Conservation (phyloP, 2,113 vertebrate species). For the Antigone vipio region DNA sequence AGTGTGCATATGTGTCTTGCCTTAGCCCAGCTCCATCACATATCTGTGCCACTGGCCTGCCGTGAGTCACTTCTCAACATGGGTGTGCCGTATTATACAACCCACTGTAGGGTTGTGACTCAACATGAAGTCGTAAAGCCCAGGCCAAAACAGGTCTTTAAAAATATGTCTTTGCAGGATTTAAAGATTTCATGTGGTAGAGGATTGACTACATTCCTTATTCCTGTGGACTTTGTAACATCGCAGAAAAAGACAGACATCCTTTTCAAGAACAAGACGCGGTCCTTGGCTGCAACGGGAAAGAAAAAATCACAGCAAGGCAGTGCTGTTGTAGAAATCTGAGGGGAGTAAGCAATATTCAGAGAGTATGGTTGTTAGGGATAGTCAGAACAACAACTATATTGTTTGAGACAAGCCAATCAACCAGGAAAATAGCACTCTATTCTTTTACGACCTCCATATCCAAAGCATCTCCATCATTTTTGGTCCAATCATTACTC, state of each 20-base stretch:
- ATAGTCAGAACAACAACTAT: neutral
- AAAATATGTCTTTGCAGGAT: neutral
- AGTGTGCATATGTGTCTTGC: neutral
- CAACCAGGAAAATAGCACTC: neutral
- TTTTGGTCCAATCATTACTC: neutral
- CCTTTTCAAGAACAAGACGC: neutral
- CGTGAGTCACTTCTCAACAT: neutral
- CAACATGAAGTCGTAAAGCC: neutral
- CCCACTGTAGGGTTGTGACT: neutral
- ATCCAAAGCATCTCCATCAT: neutral
- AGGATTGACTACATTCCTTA: neutral
- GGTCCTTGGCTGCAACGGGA: neutral
- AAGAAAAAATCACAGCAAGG: neutral
- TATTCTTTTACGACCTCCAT: rapidly evolving
- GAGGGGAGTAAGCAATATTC: neutral
- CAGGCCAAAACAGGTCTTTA: neutral
- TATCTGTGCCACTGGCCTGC: neutral
- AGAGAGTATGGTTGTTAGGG: neutral
- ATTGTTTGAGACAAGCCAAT: neutral
- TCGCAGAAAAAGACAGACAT: neutral
- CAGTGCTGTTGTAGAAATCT: neutral
- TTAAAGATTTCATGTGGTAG: neutral
- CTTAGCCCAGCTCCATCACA: neutral
- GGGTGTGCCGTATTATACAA: neutral
- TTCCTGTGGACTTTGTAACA: neutral